phyloP scores from a whole-genome alignment of 2,888 invertebrate species.

The Drosophila stalkeri region DNA sequence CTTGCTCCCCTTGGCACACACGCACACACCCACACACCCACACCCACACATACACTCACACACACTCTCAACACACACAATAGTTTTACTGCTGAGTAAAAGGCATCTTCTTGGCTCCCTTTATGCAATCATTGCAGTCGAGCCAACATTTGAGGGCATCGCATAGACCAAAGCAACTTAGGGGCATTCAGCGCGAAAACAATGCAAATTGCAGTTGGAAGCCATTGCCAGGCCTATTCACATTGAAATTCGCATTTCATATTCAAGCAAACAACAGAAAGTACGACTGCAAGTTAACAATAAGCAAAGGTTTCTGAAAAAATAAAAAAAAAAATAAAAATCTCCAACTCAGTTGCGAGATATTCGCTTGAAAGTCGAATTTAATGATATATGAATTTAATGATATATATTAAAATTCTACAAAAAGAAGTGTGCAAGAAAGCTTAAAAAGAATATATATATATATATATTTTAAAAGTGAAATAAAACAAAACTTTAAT shows the following conservation, averaged over 20 bases:
- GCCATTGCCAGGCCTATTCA: conserved; percentile 68
- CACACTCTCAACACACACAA: conserved; percentile 45
- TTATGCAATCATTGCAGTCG: conserved; percentile 72
- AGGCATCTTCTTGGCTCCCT: conserved; percentile 51
- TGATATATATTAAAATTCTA: too few relatives aligned
- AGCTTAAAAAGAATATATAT: too few relatives aligned
- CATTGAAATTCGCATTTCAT: conserved; percentile 73
- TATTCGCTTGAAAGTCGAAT: not conserved
- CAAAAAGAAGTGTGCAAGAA: too few relatives aligned
- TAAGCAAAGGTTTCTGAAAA: conserved; percentile 28
- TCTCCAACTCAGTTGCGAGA: not conserved
- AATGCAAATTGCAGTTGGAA: conserved; percentile 66
- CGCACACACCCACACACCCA: conserved; percentile 12
- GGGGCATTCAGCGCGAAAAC: conserved; percentile 68
- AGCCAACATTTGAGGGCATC: conserved; percentile 40
- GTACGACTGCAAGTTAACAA: conserved; percentile 65
- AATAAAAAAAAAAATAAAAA: not conserved
- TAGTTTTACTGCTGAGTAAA: conserved; percentile 43
- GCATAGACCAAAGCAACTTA: conserved; percentile 25
- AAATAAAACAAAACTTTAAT: not conserved
- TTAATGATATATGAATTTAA: too few relatives aligned
- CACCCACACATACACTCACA: conserved; percentile 21
- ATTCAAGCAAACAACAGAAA: conserved; percentile 53
- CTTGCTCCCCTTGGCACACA: conserved; percentile 56
- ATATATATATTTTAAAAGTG: too few relatives aligned